These are phyloP conservation scores for Cyphomyrus discorhynchus DNA, from an alignment of 2,113 vertebrate genomes.

Conservation along the genomic window DNA sequence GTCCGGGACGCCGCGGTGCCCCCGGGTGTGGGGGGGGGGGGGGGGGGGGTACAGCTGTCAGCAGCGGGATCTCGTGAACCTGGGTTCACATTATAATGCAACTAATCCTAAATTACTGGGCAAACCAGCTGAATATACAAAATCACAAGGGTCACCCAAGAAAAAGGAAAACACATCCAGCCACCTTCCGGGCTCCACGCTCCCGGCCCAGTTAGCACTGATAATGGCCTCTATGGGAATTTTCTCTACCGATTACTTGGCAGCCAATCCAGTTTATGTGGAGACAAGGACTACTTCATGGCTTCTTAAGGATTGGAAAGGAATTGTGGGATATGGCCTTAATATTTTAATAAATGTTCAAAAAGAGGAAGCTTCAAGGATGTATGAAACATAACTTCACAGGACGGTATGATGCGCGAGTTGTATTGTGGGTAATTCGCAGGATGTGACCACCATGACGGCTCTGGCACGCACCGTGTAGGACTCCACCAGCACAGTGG, in stretches of 20 bases:
- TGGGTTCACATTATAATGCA: not conserved
- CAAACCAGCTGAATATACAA: not conserved
- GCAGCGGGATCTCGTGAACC: not conserved
- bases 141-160: not conserved
- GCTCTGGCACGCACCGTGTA: conserved; percentile 64
- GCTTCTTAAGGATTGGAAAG: not conserved
- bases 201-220: not conserved
- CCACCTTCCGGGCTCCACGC: not conserved
- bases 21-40: too few species aligned
- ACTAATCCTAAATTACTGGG: not conserved
- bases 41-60: not conserved
- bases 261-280: not conserved
- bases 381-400: not conserved
- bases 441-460: not conserved
- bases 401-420: not conserved
- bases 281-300: not conserved
- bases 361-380: not conserved
- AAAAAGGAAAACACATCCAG: not conserved
- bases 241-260: not conserved
- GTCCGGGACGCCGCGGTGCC: too few species aligned
- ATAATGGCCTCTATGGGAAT: not conserved
- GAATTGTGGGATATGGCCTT: not conserved
- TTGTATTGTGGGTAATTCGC: not conserved
- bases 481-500: conserved; percentile 93
- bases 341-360: not conserved